phyloP scores from a whole-genome alignment of 1,140 invertebrate species.

The Heliconius himera region DNA sequence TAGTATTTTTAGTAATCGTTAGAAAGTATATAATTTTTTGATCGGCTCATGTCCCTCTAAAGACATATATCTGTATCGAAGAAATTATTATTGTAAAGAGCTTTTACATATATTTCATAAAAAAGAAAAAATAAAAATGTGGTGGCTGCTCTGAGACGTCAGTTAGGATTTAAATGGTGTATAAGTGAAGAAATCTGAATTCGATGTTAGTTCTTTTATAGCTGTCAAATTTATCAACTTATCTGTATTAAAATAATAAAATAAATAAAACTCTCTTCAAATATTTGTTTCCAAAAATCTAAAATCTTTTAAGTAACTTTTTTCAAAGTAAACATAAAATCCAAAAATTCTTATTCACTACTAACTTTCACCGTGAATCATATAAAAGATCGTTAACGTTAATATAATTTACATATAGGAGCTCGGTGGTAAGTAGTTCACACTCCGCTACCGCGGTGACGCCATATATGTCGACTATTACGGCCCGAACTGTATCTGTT shows the following conservation, averaged over 20 bases:
- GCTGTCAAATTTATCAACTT: too few relatives aligned
- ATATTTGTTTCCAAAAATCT: not conserved
- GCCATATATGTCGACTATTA: constrained; percentile 46
- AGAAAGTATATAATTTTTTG: too few relatives aligned
- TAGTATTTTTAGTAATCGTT: too few relatives aligned
- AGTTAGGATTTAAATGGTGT: not conserved
- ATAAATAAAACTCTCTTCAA: not conserved
- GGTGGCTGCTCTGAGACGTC: not conserved
- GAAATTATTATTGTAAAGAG: too few relatives aligned
- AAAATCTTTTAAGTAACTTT: not conserved
- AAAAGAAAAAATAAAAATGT: too few relatives aligned
- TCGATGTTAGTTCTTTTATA: too few relatives aligned
- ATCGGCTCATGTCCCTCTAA: too few relatives aligned
- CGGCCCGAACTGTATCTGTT: constrained; percentile 27
- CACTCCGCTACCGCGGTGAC: constrained; percentile 28
- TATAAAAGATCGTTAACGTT: constrained; percentile 17
- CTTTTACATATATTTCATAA: too few relatives aligned
- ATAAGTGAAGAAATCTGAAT: too few relatives aligned
- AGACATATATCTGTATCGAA: too few relatives aligned
- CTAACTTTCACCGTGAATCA: constrained; percentile 10
- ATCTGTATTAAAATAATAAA: too few relatives aligned
- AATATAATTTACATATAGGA: constrained; percentile 36
- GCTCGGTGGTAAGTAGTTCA: constrained; percentile 37
- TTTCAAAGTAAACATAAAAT: not conserved
- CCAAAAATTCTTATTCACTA: constrained; percentile 14